Conservation (phyloP, 2,113 vertebrate species). For the Grus americana region DNA sequence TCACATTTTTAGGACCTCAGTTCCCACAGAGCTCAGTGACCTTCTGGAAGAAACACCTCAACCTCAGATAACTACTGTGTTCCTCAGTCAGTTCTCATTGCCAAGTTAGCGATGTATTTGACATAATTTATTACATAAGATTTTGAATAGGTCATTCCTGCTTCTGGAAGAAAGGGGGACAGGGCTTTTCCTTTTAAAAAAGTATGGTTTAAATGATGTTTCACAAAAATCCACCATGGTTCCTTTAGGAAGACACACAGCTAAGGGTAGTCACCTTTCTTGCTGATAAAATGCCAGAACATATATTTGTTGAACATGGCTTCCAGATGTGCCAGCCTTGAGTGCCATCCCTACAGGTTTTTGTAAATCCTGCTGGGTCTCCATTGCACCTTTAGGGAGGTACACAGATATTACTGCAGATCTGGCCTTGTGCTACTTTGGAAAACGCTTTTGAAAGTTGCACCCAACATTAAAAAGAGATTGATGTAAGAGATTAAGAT, state of each 20-base stretch:
- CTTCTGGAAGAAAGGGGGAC: not conserved
- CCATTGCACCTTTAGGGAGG: not conserved
- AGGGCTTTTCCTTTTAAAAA: not conserved
- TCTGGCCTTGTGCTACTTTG: not conserved
- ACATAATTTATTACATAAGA: not conserved
- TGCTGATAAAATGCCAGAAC: not conserved
- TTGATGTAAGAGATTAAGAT: constrained; percentile 41
- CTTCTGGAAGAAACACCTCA: not conserved
- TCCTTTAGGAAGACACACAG: not conserved
- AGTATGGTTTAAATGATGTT: not conserved
- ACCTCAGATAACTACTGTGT: not conserved
- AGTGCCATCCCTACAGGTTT: not conserved
- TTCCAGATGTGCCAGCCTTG: not conserved
- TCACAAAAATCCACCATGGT: accelerated
- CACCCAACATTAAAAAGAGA: not conserved
- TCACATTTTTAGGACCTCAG: not conserved
- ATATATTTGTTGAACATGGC: accelerated
- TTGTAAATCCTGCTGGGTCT: not conserved
- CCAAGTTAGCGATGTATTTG: not conserved
- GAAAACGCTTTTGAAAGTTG: not conserved
- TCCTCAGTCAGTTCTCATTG: not conserved
- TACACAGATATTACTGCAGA: not conserved
- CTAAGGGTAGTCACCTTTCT: not conserved
- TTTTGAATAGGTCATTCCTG: not conserved
- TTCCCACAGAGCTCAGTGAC: not conserved